Evolutionary conservation across 2,888 invertebrate genomes (phyloP).

Genomic region (Callyntrura sp.): DNA sequence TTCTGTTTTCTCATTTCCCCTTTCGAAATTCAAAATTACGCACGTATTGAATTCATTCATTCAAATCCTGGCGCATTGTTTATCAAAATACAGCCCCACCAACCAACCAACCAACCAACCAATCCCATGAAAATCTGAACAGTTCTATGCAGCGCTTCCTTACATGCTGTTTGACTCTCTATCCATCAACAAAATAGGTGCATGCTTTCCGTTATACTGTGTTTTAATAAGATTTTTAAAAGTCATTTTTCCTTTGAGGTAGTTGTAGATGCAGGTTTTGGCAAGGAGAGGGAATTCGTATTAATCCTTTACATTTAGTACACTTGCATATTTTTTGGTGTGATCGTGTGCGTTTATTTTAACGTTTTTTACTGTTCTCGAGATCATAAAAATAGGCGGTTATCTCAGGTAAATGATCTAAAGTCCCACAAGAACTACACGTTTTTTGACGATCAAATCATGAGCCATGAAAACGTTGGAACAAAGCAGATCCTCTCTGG

Average conservation of each 20-base stretch:
- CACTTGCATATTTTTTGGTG: neutral
- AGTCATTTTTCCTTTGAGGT: too few species aligned
- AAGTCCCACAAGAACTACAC: too few species aligned
- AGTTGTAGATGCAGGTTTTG: too few species aligned
- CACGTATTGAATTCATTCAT: neutral
- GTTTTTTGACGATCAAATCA: neutral
- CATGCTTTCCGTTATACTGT: neutral
- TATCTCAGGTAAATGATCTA: constrained; percentile 39
- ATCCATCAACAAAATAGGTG: neutral
- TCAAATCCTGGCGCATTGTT: neutral
- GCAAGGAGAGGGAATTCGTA: neutral
- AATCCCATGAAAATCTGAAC: too few species aligned
- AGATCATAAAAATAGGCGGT: constrained; percentile 10
- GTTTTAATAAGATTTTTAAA: neutral
- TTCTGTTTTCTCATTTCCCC: constrained; percentile 68
- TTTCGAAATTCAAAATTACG: constrained; percentile 49
- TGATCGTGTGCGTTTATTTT: neutral
- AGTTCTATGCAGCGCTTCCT: neutral
- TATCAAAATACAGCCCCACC: too few species aligned
- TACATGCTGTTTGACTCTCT: neutral
- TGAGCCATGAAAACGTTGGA: neutral
- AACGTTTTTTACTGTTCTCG: constrained; percentile 16
- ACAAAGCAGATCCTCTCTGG: constrained; percentile 10
- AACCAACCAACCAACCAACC: too few species aligned
- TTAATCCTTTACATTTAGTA: neutral